Percentiles rank a stretch among this genome's conserved stretches.
phyloP scores from a whole-genome alignment of 1,140 invertebrate species.

The Patella vulgata region DNA sequence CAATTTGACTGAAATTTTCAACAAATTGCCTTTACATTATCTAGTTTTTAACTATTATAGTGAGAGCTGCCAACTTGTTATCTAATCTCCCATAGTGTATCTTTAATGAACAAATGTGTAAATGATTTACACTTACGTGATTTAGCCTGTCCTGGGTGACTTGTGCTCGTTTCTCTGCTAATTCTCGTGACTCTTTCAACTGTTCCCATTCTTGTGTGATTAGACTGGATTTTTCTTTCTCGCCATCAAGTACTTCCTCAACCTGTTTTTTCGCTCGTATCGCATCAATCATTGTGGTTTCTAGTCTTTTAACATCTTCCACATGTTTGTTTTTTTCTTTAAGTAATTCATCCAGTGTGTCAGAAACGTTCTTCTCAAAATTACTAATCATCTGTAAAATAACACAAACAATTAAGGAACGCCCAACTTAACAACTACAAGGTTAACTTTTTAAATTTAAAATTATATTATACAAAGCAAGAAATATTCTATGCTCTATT shows the following conservation, averaged over 20 bases:
- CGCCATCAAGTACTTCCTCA: slow-evolving; percentile 41
- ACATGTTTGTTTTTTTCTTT: slow-evolving; percentile 49
- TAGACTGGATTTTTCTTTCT: slow-evolving; percentile 41
- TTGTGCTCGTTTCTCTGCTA: slow-evolving; percentile 45
- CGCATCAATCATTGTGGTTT: slow-evolving; percentile 32
- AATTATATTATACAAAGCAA: too few relatives aligned
- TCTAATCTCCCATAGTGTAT: too few relatives aligned
- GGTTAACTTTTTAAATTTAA: too few relatives aligned
- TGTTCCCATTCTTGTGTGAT: slow-evolving; percentile 51
- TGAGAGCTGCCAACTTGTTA: too few relatives aligned
- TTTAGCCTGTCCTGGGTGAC: slow-evolving; percentile 49
- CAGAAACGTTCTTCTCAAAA: slow-evolving; percentile 54
- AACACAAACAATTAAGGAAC: too few relatives aligned
- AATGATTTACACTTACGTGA: slow-evolving; percentile 42
- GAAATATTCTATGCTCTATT: too few relatives aligned
- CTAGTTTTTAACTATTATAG: too few relatives aligned
- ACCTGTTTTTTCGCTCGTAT: slow-evolving; percentile 26
- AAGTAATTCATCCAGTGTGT: slow-evolving; percentile 46
- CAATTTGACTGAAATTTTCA: too few relatives aligned
- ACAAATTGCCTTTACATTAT: too few relatives aligned
- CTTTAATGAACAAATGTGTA: too few relatives aligned
- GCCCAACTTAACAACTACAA: too few relatives aligned
- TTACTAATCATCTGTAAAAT: slow-evolving; percentile 50
- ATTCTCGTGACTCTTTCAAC: slow-evolving; percentile 41
- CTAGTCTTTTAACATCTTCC: slow-evolving; percentile 34